These are phyloP conservation scores for Pectinophora gossypiella DNA, from an alignment of 1,140 invertebrate genomes.

Conservation along the genomic window DNA sequence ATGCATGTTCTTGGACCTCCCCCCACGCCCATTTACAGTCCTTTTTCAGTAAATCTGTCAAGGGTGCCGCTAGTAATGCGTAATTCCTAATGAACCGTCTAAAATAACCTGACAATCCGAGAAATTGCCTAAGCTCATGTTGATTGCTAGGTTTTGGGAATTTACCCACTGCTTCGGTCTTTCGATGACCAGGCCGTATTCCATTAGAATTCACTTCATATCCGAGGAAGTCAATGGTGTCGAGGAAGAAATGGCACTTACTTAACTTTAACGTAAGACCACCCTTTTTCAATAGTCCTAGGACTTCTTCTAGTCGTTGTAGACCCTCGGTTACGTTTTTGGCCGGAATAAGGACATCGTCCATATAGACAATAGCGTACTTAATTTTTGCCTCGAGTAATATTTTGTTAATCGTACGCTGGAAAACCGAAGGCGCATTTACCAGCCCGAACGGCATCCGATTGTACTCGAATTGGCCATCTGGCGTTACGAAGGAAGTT, in stretches of 20 bases:
- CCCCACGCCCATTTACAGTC: slow-evolving; percentile 30
- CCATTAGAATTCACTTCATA: not conserved
- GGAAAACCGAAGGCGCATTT: not conserved
- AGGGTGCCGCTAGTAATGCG: slow-evolving; percentile 24
- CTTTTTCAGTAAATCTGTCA: slow-evolving; percentile 35
- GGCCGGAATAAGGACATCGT: not conserved
- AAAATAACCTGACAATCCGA: slow-evolving; percentile 15
- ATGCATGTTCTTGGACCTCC: slow-evolving; percentile 21
- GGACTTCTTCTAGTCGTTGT: not conserved
- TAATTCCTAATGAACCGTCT: slow-evolving; percentile 31
- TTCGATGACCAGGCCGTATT: not conserved
- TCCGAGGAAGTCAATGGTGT: not conserved
- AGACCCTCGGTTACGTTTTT: not conserved
- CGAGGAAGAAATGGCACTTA: not conserved
- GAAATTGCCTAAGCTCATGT: not conserved
- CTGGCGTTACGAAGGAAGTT: not conserved
- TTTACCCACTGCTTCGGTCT: not conserved
- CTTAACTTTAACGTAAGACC: not conserved
- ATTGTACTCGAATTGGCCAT: not conserved
- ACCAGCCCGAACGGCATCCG: not conserved
- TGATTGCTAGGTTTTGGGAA: not conserved
- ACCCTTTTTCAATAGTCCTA: not conserved
- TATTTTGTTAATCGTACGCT: not conserved
- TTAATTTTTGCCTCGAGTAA: not conserved
- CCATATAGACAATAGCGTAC: not conserved